phyloP scores from a whole-genome alignment of 1,140 invertebrate species.

The Bathynomus jamesi region DNA sequence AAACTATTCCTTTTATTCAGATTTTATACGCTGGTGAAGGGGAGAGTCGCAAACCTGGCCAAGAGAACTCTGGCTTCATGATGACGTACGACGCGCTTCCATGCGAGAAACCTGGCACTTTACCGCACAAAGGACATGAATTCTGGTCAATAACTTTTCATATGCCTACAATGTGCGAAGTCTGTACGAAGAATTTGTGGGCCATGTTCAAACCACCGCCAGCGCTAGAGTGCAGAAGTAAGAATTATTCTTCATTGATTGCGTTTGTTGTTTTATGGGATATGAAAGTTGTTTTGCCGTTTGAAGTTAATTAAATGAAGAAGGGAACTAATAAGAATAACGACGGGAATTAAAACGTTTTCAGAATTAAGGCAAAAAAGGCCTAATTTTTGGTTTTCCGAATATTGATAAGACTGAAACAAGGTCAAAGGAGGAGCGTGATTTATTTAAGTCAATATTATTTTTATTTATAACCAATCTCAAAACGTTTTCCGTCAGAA shows the following conservation, averaged over 20 bases:
- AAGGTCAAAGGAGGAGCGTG: no score
- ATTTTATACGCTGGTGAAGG: slow-evolving; percentile 88
- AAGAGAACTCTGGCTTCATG: slow-evolving; percentile 32
- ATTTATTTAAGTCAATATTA: no score
- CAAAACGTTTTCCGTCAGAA: no score
- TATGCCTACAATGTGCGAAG: slow-evolving; percentile 95
- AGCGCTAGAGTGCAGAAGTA: slow-evolving; percentile 90
- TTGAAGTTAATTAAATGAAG: neutral
- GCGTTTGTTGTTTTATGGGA: neutral
- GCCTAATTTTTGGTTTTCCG: no score
- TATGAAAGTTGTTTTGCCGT: neutral
- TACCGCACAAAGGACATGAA: slow-evolving; percentile 90
- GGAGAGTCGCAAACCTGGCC: slow-evolving; percentile 60
- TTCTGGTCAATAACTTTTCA: slow-evolving; percentile 93
- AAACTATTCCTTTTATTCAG: slow-evolving; percentile 43
- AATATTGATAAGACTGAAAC: no score
- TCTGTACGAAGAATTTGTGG: slow-evolving; percentile 93
- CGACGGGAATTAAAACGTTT: neutral
- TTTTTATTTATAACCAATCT: no score
- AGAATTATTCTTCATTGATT: slow-evolving; percentile 42
- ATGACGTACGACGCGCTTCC: slow-evolving; percentile 45
- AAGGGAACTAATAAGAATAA: no score
- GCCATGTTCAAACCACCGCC: slow-evolving; percentile 93
- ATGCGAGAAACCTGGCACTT: slow-evolving; percentile 65
- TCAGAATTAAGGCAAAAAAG: no score